Conservation (phyloP, 2,888 invertebrate genomes). For the Hoplodrina blanda region DNA sequence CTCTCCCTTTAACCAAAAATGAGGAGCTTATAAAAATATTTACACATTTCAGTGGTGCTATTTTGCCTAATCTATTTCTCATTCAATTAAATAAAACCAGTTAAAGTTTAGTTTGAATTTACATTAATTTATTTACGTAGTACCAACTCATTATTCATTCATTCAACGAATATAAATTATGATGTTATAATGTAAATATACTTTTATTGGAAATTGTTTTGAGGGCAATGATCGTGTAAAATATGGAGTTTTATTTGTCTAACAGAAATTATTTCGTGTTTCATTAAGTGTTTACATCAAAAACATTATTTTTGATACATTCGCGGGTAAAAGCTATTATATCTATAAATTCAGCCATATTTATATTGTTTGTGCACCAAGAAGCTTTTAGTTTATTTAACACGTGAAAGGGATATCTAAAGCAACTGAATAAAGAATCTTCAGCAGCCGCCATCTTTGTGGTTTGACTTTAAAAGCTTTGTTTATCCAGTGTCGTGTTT, state of each 20-base stretch:
- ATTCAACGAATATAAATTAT: constrained; percentile 9
- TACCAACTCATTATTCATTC: not conserved
- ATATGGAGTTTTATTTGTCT: not conserved
- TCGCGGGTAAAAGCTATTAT: too few species aligned
- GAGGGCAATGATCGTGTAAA: not conserved
- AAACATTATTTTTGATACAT: not conserved
- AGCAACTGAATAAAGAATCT: constrained; percentile 21
- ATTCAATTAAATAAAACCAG: constrained; percentile 13
- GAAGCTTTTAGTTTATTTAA: constrained; percentile 6
- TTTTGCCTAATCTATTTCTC: not conserved
- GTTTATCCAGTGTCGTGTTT: constrained; percentile 2
- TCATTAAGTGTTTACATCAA: not conserved
- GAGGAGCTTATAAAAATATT: constrained; percentile 15
- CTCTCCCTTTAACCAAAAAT: constrained; percentile 4
- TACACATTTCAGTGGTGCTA: not conserved
- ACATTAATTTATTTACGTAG: constrained; percentile 21
- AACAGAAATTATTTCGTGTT: not conserved
- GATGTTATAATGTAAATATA: not conserved
- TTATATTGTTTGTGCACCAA: too few species aligned
- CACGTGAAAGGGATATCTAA: constrained; percentile 5
- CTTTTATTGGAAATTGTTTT: constrained; percentile 3
- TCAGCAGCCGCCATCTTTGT: constrained; percentile 6
- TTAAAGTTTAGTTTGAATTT: constrained; percentile 15
- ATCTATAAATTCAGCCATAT: too few species aligned
- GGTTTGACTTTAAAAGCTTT: constrained; percentile 16